A percentile compares a stretch with the other conserved stretches of the same genome.
phyloP scores from a whole-genome alignment of 2,888 invertebrate species.

The Herminia tarsipennalis region DNA sequence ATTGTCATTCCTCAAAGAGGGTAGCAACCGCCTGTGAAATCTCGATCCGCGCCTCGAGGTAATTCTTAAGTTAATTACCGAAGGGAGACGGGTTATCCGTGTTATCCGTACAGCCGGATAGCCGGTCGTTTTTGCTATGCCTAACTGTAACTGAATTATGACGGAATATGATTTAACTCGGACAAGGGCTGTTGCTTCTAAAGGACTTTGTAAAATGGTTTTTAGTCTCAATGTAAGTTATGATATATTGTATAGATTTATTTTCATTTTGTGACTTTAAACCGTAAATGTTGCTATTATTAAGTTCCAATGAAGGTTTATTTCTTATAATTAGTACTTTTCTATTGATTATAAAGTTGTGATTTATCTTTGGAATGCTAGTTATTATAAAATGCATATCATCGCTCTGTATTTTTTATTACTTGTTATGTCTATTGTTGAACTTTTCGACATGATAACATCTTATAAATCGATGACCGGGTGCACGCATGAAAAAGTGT shows the following conservation, averaged over 20 bases:
- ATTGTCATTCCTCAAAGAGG: constrained; percentile 38
- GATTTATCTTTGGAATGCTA: too few relatives aligned
- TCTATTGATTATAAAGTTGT: too few relatives aligned
- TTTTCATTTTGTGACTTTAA: too few relatives aligned
- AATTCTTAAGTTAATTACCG: constrained; percentile 52
- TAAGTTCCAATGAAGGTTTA: too few relatives aligned
- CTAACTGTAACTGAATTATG: constrained; percentile 28
- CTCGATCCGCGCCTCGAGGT: constrained; percentile 28
- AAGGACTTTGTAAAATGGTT: constrained; percentile 14
- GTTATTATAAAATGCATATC: too few relatives aligned
- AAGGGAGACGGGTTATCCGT: constrained; percentile 26
- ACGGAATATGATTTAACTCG: constrained; percentile 28
- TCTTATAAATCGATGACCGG: too few relatives aligned
- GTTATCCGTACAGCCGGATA: constrained; percentile 24
- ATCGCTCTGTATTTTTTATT: too few relatives aligned
- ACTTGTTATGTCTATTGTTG: too few relatives aligned
- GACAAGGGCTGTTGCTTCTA: constrained; percentile 17
- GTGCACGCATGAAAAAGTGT: too few relatives aligned
- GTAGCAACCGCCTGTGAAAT: constrained; percentile 29
- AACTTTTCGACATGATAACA: too few relatives aligned
- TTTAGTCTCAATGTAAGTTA: background rate
- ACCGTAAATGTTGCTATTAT: too few relatives aligned
- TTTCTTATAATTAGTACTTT: too few relatives aligned
- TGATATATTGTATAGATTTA: background rate
- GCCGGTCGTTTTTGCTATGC: constrained; percentile 29